Conservation (phyloP, 1,140 invertebrate genomes). For the Euwallacea fornicatus region DNA sequence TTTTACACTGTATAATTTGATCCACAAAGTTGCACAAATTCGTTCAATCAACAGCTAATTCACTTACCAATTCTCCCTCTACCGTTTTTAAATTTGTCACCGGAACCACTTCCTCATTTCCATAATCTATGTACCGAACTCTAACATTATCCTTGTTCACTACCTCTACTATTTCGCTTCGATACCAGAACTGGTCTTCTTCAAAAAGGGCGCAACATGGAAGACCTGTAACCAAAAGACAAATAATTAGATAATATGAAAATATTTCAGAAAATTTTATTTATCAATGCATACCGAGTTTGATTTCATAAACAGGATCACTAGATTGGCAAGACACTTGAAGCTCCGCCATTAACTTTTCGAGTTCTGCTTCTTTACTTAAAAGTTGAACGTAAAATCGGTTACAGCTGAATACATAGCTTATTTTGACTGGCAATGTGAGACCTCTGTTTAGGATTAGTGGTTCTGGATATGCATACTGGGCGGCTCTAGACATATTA, state of each 20-base stretch:
- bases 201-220: conserved; percentile 75
- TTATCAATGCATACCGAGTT: conserved; percentile 9
- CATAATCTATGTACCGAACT: conserved; percentile 78
- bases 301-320: conserved; percentile 51
- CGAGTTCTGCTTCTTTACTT: conserved; percentile 60
- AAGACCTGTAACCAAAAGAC: conserved; percentile 53
- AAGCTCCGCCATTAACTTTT: conserved; percentile 58
- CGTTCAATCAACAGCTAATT: background rate
- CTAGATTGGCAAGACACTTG: conserved; percentile 45
- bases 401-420: conserved; percentile 68
- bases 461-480: conserved; percentile 58
- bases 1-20: no score
- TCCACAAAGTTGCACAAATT: background rate
- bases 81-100: conserved; percentile 63
- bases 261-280: background rate
- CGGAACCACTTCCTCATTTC: conserved; percentile 70
- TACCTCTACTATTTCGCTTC: conserved; percentile 62
- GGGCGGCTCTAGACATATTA: conserved; percentile 36
- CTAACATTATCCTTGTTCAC: conserved; percentile 55
- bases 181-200: conserved; percentile 72
- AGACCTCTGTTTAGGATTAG: conserved; percentile 53
- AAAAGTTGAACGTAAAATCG: conserved; percentile 73
- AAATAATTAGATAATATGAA: background rate
- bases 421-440: conserved; percentile 61
- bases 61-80: conserved; percentile 55